Evolutionary conservation across 2,888 invertebrate species (phyloP), one percentile per base, ranked within the genome.

Genomic region (Byasa hedistus): DNA sequence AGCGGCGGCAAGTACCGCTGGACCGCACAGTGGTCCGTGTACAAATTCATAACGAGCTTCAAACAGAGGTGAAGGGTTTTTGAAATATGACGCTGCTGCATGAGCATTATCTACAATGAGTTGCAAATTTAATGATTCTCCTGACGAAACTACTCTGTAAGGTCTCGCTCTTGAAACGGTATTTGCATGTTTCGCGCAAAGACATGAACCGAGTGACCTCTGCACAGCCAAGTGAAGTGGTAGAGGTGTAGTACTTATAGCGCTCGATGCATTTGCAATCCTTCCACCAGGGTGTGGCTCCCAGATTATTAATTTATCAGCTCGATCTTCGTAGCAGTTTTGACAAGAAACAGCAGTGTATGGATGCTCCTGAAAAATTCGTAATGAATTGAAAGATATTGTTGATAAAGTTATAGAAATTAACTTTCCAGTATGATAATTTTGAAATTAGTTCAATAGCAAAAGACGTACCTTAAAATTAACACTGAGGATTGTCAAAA

Each of bases 31-130:
- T 0, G 97, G 97, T 1, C 97, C 97, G 75, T 98, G 97, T 1
- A 97, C 96, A 78, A 98, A 98, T 80, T 97, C 96, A 80, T 96
- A 98, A 7, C 94, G 93, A 0, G 97, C 98, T 83, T 97, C 96
- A 79, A 98, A 97, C 5, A 98, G 91, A 0, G 97, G 96, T 48
- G 94, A 94, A 3, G 95, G 94, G 77, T 97, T 96, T 82, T 97
- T 97, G 87, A 97, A 98, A 83, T 97, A 97, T 63, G 96, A 97
- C 0, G 96, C 93, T 0, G 97, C 96, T 3, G 97, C 96, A 77
- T 97, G 96, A 19, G 96, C 95, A 19, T 95, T 96, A 76, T 97
- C 97, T 0, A 98, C 95, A 54, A 96, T 94, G 72, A 98, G 92
- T 78, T 96, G 96, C 19, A 97, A 92, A 75, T 96, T 96, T 62